Evolutionary conservation across 2,888 invertebrate species (phyloP).

Genomic region (Synanthedon formicaeformis): DNA sequence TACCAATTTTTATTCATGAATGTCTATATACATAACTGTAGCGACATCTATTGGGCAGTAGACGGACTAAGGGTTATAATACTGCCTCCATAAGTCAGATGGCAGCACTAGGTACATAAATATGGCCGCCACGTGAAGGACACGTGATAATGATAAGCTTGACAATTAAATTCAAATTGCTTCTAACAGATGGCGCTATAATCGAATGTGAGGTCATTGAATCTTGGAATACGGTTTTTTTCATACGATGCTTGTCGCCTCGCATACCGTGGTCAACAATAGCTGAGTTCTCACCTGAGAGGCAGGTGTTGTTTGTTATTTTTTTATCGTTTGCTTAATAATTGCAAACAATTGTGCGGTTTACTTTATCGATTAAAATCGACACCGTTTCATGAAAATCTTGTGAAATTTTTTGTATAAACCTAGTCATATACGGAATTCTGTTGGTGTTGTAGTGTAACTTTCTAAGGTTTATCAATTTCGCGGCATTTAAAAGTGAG

Average conservation of each 20-base stretch:
- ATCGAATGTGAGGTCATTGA: conserved; percentile 14
- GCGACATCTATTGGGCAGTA: too few species aligned
- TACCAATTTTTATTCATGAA: too few species aligned
- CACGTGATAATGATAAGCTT: not conserved
- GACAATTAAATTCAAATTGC: not conserved
- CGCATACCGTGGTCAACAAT: conserved; percentile 1
- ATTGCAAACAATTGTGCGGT: not conserved
- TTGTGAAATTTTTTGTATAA: not conserved
- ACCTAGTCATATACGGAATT: not conserved
- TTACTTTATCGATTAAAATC: not conserved
- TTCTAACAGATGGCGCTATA: conserved; percentile 15
- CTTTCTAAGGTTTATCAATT: conserved; percentile 53
- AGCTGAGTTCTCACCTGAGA: not conserved
- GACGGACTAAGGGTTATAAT: too few species aligned
- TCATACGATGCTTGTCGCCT: conserved; percentile 6
- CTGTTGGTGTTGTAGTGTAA: conserved; percentile 13
- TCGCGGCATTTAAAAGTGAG: conserved; percentile 35
- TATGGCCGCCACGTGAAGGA: too few species aligned
- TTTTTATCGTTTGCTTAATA: not conserved
- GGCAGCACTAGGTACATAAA: too few species aligned
- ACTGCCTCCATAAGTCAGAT: too few species aligned
- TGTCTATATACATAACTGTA: too few species aligned
- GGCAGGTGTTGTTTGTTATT: not conserved
- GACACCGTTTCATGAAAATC: not conserved
- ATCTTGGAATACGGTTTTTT: conserved; percentile 6